Percentiles rank a stretch among this genome's conserved stretches.
Evolutionary conservation across 1,140 invertebrate species (phyloP).

Genomic region (Aphaenogaster floridana): DNA sequence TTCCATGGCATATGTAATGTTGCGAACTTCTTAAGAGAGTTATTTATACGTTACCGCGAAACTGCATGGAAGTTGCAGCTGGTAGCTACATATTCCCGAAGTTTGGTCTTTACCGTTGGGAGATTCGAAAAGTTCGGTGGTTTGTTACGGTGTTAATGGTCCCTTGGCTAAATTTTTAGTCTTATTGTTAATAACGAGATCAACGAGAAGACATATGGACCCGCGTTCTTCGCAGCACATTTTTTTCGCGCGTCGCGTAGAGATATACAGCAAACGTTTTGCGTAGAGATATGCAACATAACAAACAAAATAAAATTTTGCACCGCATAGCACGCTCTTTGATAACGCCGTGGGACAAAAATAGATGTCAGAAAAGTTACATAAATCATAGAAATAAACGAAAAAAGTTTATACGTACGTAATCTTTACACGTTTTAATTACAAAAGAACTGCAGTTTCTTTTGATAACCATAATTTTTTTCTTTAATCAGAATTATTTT

Average conservation of each 20-base stretch:
- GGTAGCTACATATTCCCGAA: slow-evolving; percentile 34
- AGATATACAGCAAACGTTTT: neutral
- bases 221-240: neutral
- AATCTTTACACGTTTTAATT: neutral
- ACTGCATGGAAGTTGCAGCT: slow-evolving; percentile 29
- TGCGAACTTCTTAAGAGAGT: slow-evolving; percentile 47
- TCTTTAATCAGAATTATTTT: neutral
- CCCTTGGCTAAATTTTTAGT: slow-evolving; percentile 43
- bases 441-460: neutral
- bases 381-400: neutral
- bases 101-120: slow-evolving; percentile 41
- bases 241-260: neutral
- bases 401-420: neutral
- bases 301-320: neutral
- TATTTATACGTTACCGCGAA: slow-evolving; percentile 53
- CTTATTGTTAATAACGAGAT: slow-evolving; percentile 20
- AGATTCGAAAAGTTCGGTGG: slow-evolving; percentile 56
- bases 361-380: neutral
- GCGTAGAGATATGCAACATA: neutral
- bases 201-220: slow-evolving; percentile 1
- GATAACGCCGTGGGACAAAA: neutral
- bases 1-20: neutral
- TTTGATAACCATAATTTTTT: neutral
- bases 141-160: slow-evolving; percentile 46
- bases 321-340: neutral